phyloP scores from a whole-genome alignment of 2,888 invertebrate species.

The Volucella bombylans region DNA sequence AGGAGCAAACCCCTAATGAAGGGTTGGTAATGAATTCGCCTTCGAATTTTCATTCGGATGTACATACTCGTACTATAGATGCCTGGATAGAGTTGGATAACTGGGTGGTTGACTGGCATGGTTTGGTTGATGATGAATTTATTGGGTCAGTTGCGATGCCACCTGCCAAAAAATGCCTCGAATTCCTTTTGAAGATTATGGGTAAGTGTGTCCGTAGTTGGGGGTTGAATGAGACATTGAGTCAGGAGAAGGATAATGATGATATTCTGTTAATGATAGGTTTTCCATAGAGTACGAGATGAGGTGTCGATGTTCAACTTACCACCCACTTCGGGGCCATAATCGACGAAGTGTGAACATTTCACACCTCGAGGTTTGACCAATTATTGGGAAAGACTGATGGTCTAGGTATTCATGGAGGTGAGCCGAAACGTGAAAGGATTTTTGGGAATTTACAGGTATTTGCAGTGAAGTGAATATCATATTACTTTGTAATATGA shows the following conservation, averaged over 20 bases:
- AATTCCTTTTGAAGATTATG: slow-evolving; percentile 74
- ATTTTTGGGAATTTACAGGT: slow-evolving; percentile 33
- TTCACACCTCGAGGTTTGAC: slow-evolving; percentile 71
- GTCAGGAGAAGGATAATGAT: slow-evolving; percentile 58
- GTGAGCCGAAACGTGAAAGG: slow-evolving; percentile 46
- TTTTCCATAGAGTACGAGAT: slow-evolving; percentile 30
- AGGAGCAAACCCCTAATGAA: slow-evolving; percentile 64
- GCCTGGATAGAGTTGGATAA: slow-evolving; percentile 13
- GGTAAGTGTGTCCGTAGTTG: slow-evolving; percentile 32
- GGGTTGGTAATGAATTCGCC: slow-evolving; percentile 71
- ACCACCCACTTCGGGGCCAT: slow-evolving; percentile 27
- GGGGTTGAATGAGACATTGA: slow-evolving; percentile 1
- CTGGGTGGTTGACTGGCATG: slow-evolving; percentile 17
- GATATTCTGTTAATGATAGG: slow-evolving; percentile 70
- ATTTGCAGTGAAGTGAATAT: background rate
- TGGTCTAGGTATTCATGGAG: slow-evolving; percentile 38
- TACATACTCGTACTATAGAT: slow-evolving; percentile 14
- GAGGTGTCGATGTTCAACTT: slow-evolving; percentile 3
- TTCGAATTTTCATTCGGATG: slow-evolving; percentile 61
- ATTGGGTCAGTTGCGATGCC: slow-evolving; percentile 74
- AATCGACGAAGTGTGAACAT: slow-evolving; percentile 70
- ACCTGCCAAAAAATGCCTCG: slow-evolving; percentile 72
- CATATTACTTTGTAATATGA: no score
- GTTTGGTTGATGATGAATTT: slow-evolving; percentile 64
- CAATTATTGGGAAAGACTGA: slow-evolving; percentile 68